phyloP scores from a whole-genome alignment of 2,113 vertebrate species.

The Serilophus lunatus region DNA sequence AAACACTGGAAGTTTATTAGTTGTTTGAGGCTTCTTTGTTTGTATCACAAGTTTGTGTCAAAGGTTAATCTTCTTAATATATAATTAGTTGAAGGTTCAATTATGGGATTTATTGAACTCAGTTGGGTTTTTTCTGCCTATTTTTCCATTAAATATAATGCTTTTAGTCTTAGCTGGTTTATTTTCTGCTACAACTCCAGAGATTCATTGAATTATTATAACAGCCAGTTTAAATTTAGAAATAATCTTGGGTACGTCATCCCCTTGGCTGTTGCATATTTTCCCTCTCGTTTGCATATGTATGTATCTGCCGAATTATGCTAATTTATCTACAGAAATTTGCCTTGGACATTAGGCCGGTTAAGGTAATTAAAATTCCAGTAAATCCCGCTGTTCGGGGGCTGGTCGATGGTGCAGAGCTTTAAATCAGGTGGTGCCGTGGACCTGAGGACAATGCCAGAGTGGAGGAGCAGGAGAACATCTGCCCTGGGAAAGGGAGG shows the following conservation, averaged over 20 bases:
- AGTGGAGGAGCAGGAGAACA: neutral
- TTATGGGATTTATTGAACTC: slow-evolving; percentile 45
- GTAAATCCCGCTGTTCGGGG: neutral
- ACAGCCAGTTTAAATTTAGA: neutral
- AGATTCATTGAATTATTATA: neutral
- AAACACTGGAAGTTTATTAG: slow-evolving; percentile 33
- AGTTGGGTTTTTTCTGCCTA: neutral
- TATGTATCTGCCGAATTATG: neutral
- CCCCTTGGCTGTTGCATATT: neutral
- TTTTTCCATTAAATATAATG: neutral
- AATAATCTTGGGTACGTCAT: neutral
- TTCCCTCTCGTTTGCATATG: neutral
- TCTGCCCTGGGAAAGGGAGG: neutral
- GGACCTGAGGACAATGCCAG: slow-evolving; percentile 6
- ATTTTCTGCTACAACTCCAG: neutral
- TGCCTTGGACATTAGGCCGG: neutral
- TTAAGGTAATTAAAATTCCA: slow-evolving; percentile 7
- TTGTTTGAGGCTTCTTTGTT: slow-evolving; percentile 13
- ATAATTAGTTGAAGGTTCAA: slow-evolving; percentile 45
- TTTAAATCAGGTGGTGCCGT: neutral
- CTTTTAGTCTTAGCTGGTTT: neutral
- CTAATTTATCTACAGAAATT: neutral
- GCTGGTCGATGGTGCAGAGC: neutral
- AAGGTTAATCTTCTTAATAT: slow-evolving; percentile 52
- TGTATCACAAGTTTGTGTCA: slow-evolving; percentile 56